Evolutionary conservation across 2,888 invertebrate genomes (phyloP), one percentile per base, ranked within the genome.

Genomic region (Hofmannophila pseudospretella): DNA sequence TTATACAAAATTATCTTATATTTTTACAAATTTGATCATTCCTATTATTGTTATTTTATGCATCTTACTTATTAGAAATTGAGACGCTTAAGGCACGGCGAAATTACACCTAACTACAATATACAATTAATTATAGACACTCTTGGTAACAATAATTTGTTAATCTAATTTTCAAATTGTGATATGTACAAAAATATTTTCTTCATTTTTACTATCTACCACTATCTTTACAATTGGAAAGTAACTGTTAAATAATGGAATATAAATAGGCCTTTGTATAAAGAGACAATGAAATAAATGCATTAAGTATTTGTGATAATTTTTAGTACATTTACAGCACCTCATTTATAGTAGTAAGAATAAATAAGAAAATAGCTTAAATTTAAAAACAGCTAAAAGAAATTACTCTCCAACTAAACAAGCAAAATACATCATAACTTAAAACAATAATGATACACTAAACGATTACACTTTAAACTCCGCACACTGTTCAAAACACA

Each of bases 111-210:
- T 85, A 78, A 67, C 65, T 84, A 77, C 12, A 73, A 65, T 68
- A 52, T 73, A 74, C 54, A 62, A 28, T 45, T 37, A 30, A 39
- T 52, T 58, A 58, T 49, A 63, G 76, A 84, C 81, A 80, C 77
- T 76, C 67, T 75, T 75, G 85, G 85, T 85, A 85, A 85, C 85
- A 72, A 67, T 72, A 57, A 63, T 69, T 65, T 14, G 7, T 64
- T 45, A 45, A 47, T 58, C 61, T 72, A 71, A 68, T 60, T 67
- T 64, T 65, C 77, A 73, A 81, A 76, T 75, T 73, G 74, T 86
- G 85, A 86, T 86, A 86, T 86, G 85, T 86, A 85, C 85, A 86
- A 86, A 86, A 85, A 85, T 86, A 85, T 81, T 78, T 62, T 57
- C 58, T 72, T 58, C 60, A 54, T 75, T 61, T 78, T 70, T 53